These are phyloP conservation scores for Pristionchus fissidentatus DNA, from an alignment of 2,888 invertebrate genomes.

Conservation along the genomic window DNA sequence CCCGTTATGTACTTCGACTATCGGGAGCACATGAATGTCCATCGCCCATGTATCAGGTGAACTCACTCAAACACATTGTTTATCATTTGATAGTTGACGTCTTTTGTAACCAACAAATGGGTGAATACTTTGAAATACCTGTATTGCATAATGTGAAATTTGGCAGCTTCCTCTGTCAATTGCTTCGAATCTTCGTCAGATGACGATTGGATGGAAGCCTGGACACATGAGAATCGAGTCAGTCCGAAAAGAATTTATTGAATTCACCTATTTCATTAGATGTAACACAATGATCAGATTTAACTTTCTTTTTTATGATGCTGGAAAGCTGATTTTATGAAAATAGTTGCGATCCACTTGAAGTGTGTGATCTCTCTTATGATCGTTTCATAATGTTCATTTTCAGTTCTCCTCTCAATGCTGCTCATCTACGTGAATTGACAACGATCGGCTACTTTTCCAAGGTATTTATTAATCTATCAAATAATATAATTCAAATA, in stretches of 20 bases:
- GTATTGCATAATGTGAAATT: too few species aligned
- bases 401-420: slow-evolving; percentile 14
- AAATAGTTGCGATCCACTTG: neutral
- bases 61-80: too few species aligned
- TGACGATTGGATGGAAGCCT: slow-evolving; percentile 11
- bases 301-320: too few species aligned
- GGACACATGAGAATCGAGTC: neutral
- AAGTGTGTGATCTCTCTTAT: neutral
- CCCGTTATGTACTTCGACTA: neutral
- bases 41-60: slow-evolving; percentile 31
- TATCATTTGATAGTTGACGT: too few species aligned
- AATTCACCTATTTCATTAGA: too few species aligned
- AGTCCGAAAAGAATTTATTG: too few species aligned
- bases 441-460: slow-evolving; percentile 31
- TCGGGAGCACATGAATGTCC: neutral
- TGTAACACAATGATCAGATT: too few species aligned
- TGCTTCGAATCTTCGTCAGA: slow-evolving; percentile 4
- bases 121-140: too few species aligned
- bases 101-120: too few species aligned
- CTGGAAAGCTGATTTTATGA: too few species aligned
- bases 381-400: too few species aligned
- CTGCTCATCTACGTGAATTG: slow-evolving; percentile 35
- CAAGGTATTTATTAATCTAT: slow-evolving; percentile 4
- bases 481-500: neutral
- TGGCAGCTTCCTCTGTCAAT: slow-evolving; percentile 13